Percentiles rank a stretch among this genome's conserved stretches.
These are phyloP conservation scores for Mycogona germanica DNA, from an alignment of 2,888 invertebrate genomes.

Conservation along the genomic window DNA sequence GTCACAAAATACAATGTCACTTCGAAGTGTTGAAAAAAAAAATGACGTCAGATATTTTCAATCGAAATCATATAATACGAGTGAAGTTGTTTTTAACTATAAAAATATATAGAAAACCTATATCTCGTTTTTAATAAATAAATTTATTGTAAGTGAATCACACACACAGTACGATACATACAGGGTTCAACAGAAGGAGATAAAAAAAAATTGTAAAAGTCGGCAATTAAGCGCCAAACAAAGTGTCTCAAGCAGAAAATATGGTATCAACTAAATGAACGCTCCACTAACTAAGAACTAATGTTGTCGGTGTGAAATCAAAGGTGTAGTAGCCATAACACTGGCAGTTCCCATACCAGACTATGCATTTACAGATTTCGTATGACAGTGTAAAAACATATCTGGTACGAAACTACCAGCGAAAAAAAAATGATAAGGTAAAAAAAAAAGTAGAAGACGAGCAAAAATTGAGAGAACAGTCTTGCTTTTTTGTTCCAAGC, in stretches of 20 bases:
- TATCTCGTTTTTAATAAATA: too few relatives aligned
- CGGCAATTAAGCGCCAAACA: not conserved
- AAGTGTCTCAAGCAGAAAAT: not conserved
- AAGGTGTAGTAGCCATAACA: constrained; percentile 12
- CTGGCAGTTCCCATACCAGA: constrained; percentile 67
- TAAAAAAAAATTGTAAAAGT: constrained; percentile 1
- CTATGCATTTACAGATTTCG: constrained; percentile 96
- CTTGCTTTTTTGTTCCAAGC: not conserved
- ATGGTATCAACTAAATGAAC: not conserved
- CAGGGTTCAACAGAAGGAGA: too few relatives aligned
- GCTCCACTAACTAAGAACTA: not conserved
- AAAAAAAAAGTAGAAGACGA: constrained; percentile 3
- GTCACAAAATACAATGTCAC: too few relatives aligned
- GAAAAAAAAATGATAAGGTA: constrained; percentile 10
- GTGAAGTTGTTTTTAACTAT: too few relatives aligned
- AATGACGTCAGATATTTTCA: too few relatives aligned
- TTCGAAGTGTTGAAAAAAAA: too few relatives aligned
- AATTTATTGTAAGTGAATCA: too few relatives aligned
- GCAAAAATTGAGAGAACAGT: too few relatives aligned
- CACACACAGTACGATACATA: too few relatives aligned
- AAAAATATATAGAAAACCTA: too few relatives aligned
- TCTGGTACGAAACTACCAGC: constrained; percentile 80
- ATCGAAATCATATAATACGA: too few relatives aligned
- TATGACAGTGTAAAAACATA: constrained; percentile 81
- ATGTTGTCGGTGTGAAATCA: not conserved